Evolutionary conservation across 2,113 vertebrate genomes (phyloP).

Genomic region (Romanogobio albipinnatus): DNA sequence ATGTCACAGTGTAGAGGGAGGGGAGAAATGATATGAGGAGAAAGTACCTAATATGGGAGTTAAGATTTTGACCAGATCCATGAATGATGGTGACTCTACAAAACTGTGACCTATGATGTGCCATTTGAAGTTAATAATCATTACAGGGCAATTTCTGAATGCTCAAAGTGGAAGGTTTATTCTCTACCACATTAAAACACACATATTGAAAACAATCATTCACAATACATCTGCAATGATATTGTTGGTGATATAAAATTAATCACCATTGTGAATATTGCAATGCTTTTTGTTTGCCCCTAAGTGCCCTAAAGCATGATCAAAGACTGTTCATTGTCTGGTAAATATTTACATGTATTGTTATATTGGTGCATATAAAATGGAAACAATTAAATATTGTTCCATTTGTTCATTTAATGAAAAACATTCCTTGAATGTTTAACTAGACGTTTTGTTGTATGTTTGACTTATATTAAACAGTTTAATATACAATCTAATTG

Average conservation of each 20-base stretch:
- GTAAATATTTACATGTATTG: not conserved
- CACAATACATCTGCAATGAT: not conserved
- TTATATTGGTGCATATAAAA: not conserved
- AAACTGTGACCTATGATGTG: not conserved
- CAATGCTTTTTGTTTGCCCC: not conserved
- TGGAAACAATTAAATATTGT: not conserved
- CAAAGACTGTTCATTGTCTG: not conserved
- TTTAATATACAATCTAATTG: not conserved
- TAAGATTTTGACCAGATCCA: not conserved
- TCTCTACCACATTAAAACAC: not conserved
- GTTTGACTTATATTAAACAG: not conserved
- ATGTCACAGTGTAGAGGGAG: not conserved
- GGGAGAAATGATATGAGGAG: not conserved
- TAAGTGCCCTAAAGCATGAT: not conserved
- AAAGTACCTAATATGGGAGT: not conserved
- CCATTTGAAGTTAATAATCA: not conserved
- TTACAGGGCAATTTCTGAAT: not conserved
- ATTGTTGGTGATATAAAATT: not conserved
- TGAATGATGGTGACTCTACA: not conserved
- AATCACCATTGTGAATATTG: not conserved
- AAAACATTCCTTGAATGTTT: not conserved
- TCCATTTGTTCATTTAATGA: not conserved
- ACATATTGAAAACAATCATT: not conserved
- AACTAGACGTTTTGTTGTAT: not conserved
- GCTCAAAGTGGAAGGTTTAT: not conserved